Base-by-base conservation (phyloP, 2,113 vertebrate genomes). In the Saguinus imperator region DNA sequence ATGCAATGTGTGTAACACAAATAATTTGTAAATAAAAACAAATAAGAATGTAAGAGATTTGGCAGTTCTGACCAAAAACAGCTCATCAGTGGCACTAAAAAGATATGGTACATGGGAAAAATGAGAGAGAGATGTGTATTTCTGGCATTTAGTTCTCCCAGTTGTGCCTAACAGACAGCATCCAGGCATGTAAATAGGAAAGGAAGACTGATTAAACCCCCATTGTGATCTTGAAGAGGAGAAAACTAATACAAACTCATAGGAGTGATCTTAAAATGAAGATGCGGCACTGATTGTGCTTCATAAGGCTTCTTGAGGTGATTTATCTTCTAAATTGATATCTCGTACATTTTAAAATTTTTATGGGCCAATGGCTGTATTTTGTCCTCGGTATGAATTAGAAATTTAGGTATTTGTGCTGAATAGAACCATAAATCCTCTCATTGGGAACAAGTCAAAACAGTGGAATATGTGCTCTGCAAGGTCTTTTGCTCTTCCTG, bases 121-220 rank as follows among this genome's bases (percentile, higher is more conserved):
- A 88, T 73, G 52, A 70, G 13, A 70, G 43, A 48, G 66, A 79
- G 73, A 73, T 11, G 20, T 95, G 8, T 66, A 55, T 93, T 77
- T 89, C 92, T 87, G 32, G 25, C 66, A 25, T 89, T 84, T 85
- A 79, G 27, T 89, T 84, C 66, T 50, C 85, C 55, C 70, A 96
- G 66, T 82, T 70, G 23, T 94, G n/a, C 43, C 35, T 66, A 35
- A 29, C 6, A 17, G 45, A 27, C 10, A 94, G 8, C 4, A 40
- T 35, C 37, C 29, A 79, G 43, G 4, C 45, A 43, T 83, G 21
- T 32, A 89, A 93, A 10, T n/a, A 89, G 40, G 27, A 94, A 82
- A 93, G 11, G 61, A 8, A 77, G 32, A 83, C 11, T 93, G 32
- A 92, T 70, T 86, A 94, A 94, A 94, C 18, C n/a, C 27, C 16